Conservation (phyloP, 2,113 vertebrate genomes). For the Ceuthmochares aereus region DNA sequence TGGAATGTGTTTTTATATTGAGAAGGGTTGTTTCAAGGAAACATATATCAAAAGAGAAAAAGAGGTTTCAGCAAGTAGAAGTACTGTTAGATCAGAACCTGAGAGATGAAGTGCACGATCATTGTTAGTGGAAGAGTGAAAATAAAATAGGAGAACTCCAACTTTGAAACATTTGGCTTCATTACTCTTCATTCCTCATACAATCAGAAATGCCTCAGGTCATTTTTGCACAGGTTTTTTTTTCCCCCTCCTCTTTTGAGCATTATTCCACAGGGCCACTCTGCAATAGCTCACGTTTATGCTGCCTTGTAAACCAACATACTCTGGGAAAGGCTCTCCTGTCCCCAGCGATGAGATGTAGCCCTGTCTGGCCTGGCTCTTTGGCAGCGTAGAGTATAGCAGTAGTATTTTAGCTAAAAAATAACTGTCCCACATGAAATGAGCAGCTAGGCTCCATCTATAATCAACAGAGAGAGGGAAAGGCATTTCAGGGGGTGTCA, state of each 20-base stretch:
- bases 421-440: neutral
- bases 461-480: neutral
- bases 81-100: neutral
- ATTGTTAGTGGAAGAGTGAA: neutral
- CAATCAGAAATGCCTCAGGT: constrained; percentile 28
- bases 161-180: constrained; percentile 36
- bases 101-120: constrained; percentile 1
- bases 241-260: neutral
- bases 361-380: neutral
- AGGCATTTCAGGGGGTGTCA: neutral
- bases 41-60: constrained; percentile 47
- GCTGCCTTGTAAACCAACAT: neutral
- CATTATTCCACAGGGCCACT: neutral
- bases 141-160: constrained; percentile 37
- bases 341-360: neutral
- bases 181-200: constrained; percentile 38
- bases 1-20: constrained; percentile 37
- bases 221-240: neutral
- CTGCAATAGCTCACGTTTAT: neutral
- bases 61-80: constrained; percentile 4
- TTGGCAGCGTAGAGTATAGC: neutral
- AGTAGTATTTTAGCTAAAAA: neutral
- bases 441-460: neutral
- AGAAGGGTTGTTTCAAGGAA: constrained; percentile 43
- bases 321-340: neutral